phyloP scores from a whole-genome alignment of 23 tunicate species.

The Styela clava region DNA sequence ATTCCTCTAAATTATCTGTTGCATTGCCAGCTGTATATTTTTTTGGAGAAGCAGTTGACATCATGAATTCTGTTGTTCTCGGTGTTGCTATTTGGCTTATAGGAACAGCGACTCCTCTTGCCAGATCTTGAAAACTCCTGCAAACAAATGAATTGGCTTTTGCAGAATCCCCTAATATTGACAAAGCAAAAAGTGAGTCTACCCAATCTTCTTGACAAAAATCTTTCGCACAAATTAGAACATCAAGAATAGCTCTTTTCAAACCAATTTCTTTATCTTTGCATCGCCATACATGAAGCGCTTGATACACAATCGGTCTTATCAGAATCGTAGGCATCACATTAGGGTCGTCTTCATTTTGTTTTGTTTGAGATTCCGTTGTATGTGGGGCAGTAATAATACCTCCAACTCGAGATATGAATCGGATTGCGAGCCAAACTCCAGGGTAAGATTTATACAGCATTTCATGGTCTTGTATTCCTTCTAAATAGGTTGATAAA shows the following conservation, averaged over 20 bases:
- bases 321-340: slow-evolving; percentile 10
- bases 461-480: slow-evolving; percentile 51
- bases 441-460: slow-evolving; percentile 68
- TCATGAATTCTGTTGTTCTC: background rate
- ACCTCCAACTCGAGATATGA: slow-evolving; percentile 49
- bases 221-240: slow-evolving; percentile 56
- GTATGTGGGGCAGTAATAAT: slow-evolving; percentile 38
- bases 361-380: background rate
- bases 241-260: slow-evolving; percentile 47
- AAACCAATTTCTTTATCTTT: slow-evolving; percentile 43
- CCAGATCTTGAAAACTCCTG: slow-evolving; percentile 53
- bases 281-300: slow-evolving; percentile 38
- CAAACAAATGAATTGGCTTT: slow-evolving; percentile 37
- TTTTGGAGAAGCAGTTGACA: background rate
- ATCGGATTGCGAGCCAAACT: slow-evolving; percentile 42
- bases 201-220: slow-evolving; percentile 59
- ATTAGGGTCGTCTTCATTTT: background rate
- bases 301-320: slow-evolving; percentile 59
- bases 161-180: slow-evolving; percentile 74
- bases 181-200: slow-evolving; percentile 50
- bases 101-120: slow-evolving; percentile 52
- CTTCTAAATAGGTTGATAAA: slow-evolving; percentile 56
- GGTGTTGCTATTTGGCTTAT: slow-evolving; percentile 1
- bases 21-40: background rate
- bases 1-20: background rate